Base-by-base conservation (phyloP, 2,113 vertebrate genomes). In the Sphyrna mokarran region DNA sequence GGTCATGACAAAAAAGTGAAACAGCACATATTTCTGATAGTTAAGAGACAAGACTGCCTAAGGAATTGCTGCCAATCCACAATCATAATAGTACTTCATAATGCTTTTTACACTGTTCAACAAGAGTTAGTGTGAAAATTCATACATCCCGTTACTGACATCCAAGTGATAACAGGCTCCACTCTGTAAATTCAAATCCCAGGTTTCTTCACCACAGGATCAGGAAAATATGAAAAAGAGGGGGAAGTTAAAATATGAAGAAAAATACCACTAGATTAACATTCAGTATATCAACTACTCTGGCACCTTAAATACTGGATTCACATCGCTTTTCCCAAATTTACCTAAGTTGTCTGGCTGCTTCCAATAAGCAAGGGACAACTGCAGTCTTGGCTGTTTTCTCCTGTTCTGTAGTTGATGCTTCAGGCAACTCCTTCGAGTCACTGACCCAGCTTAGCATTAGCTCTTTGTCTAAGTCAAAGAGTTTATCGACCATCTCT, bases 381-480 rank as follows among this genome's bases (percentile, higher is more conserved):
- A 98, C 94, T 20, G 98, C 97, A 96, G 98, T 97, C 5, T 96
- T 96, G 1, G 97, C 96, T 1, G 91, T 23, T 16, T 76, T 87
- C 40, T 95, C 96, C 3, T 97, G 96, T 93, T 97, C 97, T 9
- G 68, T 96, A 33, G 96, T 96, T 0, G 96, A 97, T 63, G 96
- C 97, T 37, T 95, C 89, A 61, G 97, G 95, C 7, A 16, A 96
- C 95, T 95, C 43, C 70, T 96, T 85, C 69, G 97, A 96, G 0
- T 96, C 97, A 96, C 97, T 97, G 97, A 99, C 97, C 99, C 99
- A 99, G 80, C 96, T 98, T 96, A 98, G 97, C 98, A 99, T 99
- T 76, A 99, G 96, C 78, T 98, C 98, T 97, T 99, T 99, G 96
- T 99, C 99, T 95, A 99, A 97, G 96, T 99, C 99, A 97, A 99